Conservation (phyloP, 2,888 invertebrate genomes). For the Agelastica alni region DNA sequence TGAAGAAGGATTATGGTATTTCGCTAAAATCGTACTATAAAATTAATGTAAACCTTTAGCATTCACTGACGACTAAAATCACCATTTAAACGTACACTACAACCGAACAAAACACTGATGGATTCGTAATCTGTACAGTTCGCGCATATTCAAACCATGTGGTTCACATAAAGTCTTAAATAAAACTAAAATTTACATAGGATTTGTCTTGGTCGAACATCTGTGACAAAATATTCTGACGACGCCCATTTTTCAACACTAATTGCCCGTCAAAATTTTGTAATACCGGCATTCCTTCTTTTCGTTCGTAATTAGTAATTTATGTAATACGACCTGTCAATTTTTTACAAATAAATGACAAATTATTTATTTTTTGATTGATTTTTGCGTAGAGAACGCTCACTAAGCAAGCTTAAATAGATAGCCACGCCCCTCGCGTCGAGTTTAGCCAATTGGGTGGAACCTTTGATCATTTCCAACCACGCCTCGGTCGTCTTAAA, state of each 20-base stretch:
- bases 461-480: not conserved
- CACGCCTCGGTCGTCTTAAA: conserved; percentile 14
- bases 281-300: too few relatives aligned
- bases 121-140: not conserved
- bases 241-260: conserved; percentile 29
- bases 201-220: conserved; percentile 30
- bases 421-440: conserved; percentile 11
- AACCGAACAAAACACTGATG: too few relatives aligned
- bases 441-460: conserved; percentile 13
- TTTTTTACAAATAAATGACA: too few relatives aligned
- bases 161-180: conserved; percentile 27
- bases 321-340: too few relatives aligned
- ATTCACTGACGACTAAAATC: too few relatives aligned
- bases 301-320: too few relatives aligned
- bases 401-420: conserved; percentile 1
- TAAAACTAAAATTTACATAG: conserved; percentile 29
- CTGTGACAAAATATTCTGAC: conserved; percentile 21
- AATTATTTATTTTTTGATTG: too few relatives aligned
- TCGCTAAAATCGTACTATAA: too few relatives aligned
- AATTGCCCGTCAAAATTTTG: conserved; percentile 26
- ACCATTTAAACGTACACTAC: too few relatives aligned
- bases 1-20: too few relatives aligned
- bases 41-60: too few relatives aligned
- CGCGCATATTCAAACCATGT: conserved; percentile 22
- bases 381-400: conserved; percentile 9